Evolutionary conservation across 2,888 invertebrate species (phyloP).

Genomic region (Papilio elwesi): DNA sequence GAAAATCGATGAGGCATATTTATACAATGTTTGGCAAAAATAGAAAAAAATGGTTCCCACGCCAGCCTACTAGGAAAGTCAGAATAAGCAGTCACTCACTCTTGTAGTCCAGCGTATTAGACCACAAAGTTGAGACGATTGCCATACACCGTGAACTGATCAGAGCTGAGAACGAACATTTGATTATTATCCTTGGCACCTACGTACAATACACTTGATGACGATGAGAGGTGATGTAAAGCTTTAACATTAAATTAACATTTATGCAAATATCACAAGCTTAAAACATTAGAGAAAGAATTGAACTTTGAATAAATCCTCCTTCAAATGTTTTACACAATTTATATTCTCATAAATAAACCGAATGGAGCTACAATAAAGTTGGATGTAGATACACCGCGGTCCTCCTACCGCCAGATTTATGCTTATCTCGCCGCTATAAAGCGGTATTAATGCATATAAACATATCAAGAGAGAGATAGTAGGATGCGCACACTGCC

Average conservation of each 20-base stretch:
- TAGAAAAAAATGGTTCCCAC: no score
- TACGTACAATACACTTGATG: neutral
- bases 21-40: no score
- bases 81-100: no score
- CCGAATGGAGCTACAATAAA: constrained; percentile 68
- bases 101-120: neutral
- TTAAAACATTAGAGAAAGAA: constrained; percentile 17
- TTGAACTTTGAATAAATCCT: constrained; percentile 13
- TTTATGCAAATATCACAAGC: constrained; percentile 11
- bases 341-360: constrained; percentile 67
- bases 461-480: constrained; percentile 70
- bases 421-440: constrained; percentile 74
- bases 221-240: neutral
- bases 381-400: constrained; percentile 65
- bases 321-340: constrained; percentile 40
- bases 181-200: neutral
- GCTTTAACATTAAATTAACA: neutral
- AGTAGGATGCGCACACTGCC: constrained; percentile 46
- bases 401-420: constrained; percentile 67
- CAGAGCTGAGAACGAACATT: neutral
- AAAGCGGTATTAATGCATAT: constrained; percentile 78
- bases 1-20: no score
- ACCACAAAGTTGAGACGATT: neutral
- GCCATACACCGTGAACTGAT: neutral
- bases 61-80: no score